Evolutionary conservation across 2,797 vertebrate genomes (phyloP).

Genomic region (Aplochiton taeniatus): DNA sequence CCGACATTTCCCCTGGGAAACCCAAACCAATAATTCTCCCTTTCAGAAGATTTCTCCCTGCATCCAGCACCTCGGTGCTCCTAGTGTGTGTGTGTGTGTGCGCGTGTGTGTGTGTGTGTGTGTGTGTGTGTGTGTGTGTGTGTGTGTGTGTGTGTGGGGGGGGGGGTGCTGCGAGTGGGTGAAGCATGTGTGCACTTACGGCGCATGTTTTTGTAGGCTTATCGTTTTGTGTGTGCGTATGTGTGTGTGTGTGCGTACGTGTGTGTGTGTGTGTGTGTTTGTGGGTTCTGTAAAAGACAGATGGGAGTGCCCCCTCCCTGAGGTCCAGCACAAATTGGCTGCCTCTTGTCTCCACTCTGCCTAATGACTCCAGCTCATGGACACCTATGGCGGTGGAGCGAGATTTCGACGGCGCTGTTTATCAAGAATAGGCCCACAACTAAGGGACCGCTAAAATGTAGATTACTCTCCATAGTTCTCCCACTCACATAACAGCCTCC

Average conservation of each 20-base stretch:
- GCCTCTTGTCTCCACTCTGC: slow-evolving; percentile 48
- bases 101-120: no score
- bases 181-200: no score
- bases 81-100: no score
- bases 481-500: slow-evolving; percentile 34
- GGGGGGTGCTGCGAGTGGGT: no score
- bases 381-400: slow-evolving; percentile 31
- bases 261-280: slow-evolving; percentile 30
- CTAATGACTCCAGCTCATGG: slow-evolving; percentile 55
- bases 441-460: slow-evolving; percentile 29
- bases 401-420: slow-evolving; percentile 53
- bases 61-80: slow-evolving; percentile 29
- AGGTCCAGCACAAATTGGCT: slow-evolving; percentile 54
- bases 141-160: no score
- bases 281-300: slow-evolving; percentile 34
- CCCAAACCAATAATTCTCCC: slow-evolving; percentile 35
- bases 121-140: no score
- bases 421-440: slow-evolving; percentile 38
- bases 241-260: slow-evolving; percentile 24
- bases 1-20: slow-evolving; percentile 12
- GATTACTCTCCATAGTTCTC: slow-evolving; percentile 22
- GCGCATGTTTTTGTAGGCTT: background rate
- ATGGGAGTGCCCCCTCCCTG: slow-evolving; percentile 43
- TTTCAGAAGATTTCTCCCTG: slow-evolving; percentile 33
- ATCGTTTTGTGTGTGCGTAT: background rate